phyloP scores from a whole-genome alignment of 2,888 invertebrate genomes.

The Dysmachus trigonus region DNA sequence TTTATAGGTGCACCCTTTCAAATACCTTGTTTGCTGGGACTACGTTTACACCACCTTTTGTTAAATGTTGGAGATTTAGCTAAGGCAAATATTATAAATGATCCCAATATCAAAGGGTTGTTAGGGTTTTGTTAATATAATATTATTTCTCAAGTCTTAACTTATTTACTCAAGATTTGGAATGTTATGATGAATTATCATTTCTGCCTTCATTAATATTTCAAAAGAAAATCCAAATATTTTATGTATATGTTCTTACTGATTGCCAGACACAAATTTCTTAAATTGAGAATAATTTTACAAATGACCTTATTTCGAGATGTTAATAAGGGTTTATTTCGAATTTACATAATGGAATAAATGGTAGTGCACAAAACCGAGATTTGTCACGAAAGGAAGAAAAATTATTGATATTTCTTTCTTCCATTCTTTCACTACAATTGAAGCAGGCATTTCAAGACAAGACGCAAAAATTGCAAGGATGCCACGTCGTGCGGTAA shows the following conservation, averaged over 20 bases:
- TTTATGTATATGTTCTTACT: background rate
- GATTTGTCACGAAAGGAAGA: background rate
- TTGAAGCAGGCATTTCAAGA: background rate
- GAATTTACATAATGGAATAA: background rate
- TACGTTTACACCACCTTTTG: background rate
- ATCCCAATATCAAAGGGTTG: background rate
- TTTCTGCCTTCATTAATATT: background rate
- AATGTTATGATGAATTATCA: background rate
- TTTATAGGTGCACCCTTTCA: background rate
- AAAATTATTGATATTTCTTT: background rate
- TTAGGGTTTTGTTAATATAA: background rate
- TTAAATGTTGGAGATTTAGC: background rate
- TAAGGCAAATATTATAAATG: background rate
- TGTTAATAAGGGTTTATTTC: background rate
- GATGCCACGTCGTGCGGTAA: background rate
- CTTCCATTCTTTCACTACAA: background rate
- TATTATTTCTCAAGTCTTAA: background rate
- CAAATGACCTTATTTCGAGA: background rate
- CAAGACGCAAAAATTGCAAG: background rate
- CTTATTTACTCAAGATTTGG: background rate
- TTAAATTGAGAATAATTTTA: background rate
- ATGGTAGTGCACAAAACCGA: background rate
- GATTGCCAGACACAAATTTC: background rate
- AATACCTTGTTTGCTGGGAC: background rate
- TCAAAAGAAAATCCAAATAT: background rate